These are phyloP conservation scores for Protosalanx chinensis DNA, from an alignment of 2,797 vertebrate species.

Conservation along the genomic window DNA sequence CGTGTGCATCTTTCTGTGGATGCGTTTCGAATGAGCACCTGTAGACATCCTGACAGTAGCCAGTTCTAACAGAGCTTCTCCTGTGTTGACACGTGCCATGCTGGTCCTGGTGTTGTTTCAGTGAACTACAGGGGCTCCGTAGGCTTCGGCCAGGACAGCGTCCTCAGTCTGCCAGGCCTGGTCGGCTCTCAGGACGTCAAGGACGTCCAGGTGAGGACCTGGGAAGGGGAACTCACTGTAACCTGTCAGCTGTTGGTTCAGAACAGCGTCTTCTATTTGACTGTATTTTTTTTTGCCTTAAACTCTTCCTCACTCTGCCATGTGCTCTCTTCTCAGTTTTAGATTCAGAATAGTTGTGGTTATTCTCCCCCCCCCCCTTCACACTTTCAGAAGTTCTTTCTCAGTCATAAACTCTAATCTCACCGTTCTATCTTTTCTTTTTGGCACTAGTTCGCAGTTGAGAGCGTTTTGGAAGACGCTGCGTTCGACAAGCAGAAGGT, in stretches of 20 bases:
- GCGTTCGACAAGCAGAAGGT: conserved; percentile 74
- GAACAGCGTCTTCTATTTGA: neutral
- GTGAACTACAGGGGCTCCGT: conserved; percentile 95
- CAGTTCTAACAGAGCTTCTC: neutral
- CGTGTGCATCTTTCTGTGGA: neutral
- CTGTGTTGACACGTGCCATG: too few species aligned
- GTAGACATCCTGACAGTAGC: neutral
- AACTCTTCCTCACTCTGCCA: neutral
- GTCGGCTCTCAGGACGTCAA: conserved; percentile 88
- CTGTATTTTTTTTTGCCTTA: neutral
- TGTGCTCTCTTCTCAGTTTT: neutral
- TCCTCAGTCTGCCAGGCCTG: conserved; percentile 85
- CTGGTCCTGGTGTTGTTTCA: conserved; percentile 46
- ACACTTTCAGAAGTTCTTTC: neutral
- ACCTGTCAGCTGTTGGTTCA: neutral
- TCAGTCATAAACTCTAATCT: neutral
- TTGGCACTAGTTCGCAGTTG: conserved; percentile 75
- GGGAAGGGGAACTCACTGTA: neutral
- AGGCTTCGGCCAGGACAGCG: conserved; percentile 90
- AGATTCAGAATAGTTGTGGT: too few species aligned
- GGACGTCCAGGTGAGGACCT: conserved; percentile 85
- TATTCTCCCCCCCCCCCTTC: neutral
- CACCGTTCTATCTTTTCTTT: neutral
- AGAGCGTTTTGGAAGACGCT: conserved; percentile 77
- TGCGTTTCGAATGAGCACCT: neutral